phyloP scores from a whole-genome alignment of 64 coral and sea anemone genomes.

The Pocillopora verrucosa region DNA sequence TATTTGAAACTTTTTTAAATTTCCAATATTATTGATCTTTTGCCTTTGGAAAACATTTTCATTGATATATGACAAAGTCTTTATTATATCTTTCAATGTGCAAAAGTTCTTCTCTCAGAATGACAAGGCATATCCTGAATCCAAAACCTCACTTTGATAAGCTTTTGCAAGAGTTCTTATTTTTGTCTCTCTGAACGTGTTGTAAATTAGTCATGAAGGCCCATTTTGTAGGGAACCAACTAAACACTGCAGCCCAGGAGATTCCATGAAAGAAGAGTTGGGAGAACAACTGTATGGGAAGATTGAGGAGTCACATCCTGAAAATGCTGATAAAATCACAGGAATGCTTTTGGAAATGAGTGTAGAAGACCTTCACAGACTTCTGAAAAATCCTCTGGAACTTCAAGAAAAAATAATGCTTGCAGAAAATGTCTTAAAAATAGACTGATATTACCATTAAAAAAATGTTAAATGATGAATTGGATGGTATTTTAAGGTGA shows the following conservation, averaged over 20 bases:
- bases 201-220: too few species aligned
- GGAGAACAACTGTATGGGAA: slow-evolving; percentile 66
- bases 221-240: not conserved
- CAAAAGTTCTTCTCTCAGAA: too few species aligned
- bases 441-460: not conserved
- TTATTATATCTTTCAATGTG: too few species aligned
- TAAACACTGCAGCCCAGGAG: not conserved
- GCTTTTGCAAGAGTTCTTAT: too few species aligned
- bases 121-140: too few species aligned
- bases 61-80: too few species aligned
- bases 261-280: slow-evolving; percentile 39
- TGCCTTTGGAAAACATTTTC: too few species aligned
- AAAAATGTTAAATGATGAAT: not conserved
- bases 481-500: not conserved
- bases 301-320: slow-evolving; percentile 29
- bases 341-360: slow-evolving; percentile 84
- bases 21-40: too few species aligned
- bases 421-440: slow-evolving; percentile 18
- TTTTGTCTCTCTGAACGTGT: too few species aligned
- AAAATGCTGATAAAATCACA: slow-evolving; percentile 72
- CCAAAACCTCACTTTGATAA: too few species aligned
- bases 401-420: slow-evolving; percentile 61
- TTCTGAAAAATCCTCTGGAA: slow-evolving; percentile 24
- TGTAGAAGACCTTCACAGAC: slow-evolving; percentile 9
- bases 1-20: too few species aligned